Evolutionary conservation across 2,797 vertebrate genomes (phyloP).

Genomic region (Mormyrus proboscirostris): DNA sequence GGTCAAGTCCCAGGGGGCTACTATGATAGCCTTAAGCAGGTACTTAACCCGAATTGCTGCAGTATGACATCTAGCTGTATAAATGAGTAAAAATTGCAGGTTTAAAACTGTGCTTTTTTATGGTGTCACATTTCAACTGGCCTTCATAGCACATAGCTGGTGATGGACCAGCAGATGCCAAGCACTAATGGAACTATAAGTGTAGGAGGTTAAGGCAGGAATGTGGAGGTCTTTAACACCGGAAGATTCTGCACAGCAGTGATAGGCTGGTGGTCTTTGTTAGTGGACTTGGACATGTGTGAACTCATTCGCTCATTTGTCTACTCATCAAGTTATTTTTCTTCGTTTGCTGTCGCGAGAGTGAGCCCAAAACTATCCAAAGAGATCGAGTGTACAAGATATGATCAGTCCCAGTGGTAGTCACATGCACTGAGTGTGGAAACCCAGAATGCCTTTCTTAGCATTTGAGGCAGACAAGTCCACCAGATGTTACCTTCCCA

Average conservation of each 20-base stretch:
- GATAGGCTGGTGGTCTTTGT: not conserved
- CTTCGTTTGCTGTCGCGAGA: not conserved
- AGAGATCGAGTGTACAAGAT: not conserved
- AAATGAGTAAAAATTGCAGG: not conserved
- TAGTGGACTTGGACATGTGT: not conserved
- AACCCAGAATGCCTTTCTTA: not conserved
- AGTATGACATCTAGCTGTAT: not conserved
- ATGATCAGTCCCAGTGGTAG: not conserved
- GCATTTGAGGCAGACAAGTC: not conserved
- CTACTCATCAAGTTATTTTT: not conserved
- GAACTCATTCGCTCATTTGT: not conserved
- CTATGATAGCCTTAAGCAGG: not conserved
- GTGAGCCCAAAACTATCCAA: not conserved
- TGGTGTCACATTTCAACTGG: not conserved
- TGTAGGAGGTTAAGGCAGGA: not conserved
- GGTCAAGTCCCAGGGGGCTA: not conserved
- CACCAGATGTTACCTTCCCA: not conserved
- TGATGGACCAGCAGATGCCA: not conserved
- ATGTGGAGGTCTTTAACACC: not conserved
- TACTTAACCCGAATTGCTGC: not conserved
- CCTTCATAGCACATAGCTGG: not conserved
- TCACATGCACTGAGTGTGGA: not conserved
- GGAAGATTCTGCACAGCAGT: not conserved
- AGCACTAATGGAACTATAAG: not conserved
- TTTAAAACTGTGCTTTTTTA: not conserved